Conservation (phyloP, 2,888 invertebrate genomes). For the Hirudinaria manillensis region DNA sequence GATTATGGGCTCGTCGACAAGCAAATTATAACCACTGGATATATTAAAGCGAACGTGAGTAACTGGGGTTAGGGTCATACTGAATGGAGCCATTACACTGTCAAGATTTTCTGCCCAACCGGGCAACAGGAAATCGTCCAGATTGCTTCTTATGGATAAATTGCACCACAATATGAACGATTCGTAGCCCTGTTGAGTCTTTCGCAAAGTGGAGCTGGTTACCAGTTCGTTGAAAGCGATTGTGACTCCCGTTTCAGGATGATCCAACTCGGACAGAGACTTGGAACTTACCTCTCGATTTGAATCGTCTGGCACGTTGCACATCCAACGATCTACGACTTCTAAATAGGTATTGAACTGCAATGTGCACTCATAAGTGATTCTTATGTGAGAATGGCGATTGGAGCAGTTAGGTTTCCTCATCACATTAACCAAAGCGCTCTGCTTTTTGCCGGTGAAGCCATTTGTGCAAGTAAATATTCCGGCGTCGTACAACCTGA, state of each 20-base stretch:
- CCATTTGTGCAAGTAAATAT: constrained; percentile 9
- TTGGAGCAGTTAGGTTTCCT: not conserved
- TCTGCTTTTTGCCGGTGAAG: not conserved
- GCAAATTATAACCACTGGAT: constrained; percentile 17
- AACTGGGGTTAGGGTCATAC: not conserved
- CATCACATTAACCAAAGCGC: constrained; percentile 21
- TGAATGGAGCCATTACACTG: not conserved
- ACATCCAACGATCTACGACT: constrained; percentile 7
- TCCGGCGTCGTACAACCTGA: constrained; percentile 22
- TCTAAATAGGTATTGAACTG: not conserved
- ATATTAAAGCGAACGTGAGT: constrained; percentile 19
- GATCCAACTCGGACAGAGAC: not conserved
- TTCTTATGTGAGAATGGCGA: not conserved
- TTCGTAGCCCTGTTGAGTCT: not conserved
- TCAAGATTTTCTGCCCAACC: constrained; percentile 19
- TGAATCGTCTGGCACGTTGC: not conserved
- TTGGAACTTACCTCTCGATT: not conserved
- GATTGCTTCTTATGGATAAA: not conserved
- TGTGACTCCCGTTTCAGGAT: not conserved
- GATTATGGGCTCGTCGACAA: constrained; percentile 21
- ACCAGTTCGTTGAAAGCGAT: not conserved
- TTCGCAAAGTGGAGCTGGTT: not conserved
- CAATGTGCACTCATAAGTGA: constrained; percentile 10
- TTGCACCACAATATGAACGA: not conserved
- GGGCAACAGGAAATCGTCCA: not conserved